These are phyloP conservation scores for Drosophila rhopaloa DNA, from an alignment of 1,140 invertebrate species.

Conservation along the genomic window DNA sequence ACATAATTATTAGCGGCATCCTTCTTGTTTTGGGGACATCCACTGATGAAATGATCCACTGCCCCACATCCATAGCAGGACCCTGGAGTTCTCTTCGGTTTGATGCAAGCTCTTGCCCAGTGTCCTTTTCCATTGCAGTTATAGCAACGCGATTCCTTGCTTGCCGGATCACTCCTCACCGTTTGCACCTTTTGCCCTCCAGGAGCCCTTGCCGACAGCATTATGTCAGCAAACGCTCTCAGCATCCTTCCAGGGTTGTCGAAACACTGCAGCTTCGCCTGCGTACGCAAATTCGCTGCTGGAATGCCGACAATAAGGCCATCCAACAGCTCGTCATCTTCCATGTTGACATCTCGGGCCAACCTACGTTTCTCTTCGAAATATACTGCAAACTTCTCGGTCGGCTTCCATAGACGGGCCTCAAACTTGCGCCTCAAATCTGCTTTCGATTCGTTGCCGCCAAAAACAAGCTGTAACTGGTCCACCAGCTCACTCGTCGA, in stretches of 20 bases:
- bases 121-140: not conserved
- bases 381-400: not conserved
- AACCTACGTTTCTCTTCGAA: not conserved
- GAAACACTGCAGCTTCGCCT: no score
- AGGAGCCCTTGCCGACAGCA: not conserved
- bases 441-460: not conserved
- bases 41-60: not conserved
- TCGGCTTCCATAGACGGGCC: not conserved
- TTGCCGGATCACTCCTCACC: not conserved
- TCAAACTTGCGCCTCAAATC: not conserved
- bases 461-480: not conserved
- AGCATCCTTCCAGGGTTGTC: not conserved
- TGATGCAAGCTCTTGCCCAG: not conserved
- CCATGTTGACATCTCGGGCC: not conserved
- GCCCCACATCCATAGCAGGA: no score
- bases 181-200: not conserved
- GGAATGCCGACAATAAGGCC: no score
- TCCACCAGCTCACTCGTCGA: not conserved
- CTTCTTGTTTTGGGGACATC: no score
- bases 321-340: no score
- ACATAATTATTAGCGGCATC: not conserved
- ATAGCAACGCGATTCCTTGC: not conserved
- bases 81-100: not conserved
- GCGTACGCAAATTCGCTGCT: no score
- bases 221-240: slow-evolving; percentile 1